Evolutionary conservation across 2,888 invertebrate genomes (phyloP).

Genomic region (Sthenelais limicola): DNA sequence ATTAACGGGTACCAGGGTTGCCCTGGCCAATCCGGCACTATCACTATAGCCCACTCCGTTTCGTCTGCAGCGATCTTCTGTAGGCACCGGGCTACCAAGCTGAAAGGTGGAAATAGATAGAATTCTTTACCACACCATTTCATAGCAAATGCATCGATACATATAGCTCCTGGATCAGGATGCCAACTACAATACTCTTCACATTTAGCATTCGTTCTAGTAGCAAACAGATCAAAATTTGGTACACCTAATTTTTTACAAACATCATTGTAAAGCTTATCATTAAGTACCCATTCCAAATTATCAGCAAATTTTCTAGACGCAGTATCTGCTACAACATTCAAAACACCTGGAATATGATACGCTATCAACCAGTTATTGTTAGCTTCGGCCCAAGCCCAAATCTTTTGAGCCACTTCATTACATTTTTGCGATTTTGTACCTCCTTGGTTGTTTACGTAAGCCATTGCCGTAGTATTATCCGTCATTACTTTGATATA

Average conservation of each 20-base stretch:
- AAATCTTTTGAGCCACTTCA: background rate
- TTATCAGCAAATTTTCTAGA: conserved; percentile 2
- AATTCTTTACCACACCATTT: background rate
- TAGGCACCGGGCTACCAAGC: background rate
- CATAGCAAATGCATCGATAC: conserved; percentile 7
- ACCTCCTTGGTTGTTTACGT: background rate
- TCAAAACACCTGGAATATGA: background rate
- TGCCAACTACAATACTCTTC: background rate
- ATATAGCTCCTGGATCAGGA: background rate
- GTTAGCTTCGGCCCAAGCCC: conserved; percentile 12
- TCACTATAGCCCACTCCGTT: background rate
- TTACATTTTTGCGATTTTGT: background rate
- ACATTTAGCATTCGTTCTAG: background rate
- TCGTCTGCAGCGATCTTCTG: background rate
- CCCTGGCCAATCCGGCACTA: conserved; percentile 9
- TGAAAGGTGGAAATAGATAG: conserved; percentile 19
- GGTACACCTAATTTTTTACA: background rate
- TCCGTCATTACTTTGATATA: background rate
- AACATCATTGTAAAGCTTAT: background rate
- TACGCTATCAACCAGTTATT: background rate
- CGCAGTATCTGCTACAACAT: background rate
- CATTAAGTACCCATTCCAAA: background rate
- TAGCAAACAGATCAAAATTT: conserved; percentile 8
- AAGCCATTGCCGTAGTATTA: conserved; percentile 9
- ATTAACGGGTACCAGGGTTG: background rate